These are phyloP conservation scores for Therioaphis trifolii DNA, from an alignment of 2,888 invertebrate species.

Conservation along the genomic window DNA sequence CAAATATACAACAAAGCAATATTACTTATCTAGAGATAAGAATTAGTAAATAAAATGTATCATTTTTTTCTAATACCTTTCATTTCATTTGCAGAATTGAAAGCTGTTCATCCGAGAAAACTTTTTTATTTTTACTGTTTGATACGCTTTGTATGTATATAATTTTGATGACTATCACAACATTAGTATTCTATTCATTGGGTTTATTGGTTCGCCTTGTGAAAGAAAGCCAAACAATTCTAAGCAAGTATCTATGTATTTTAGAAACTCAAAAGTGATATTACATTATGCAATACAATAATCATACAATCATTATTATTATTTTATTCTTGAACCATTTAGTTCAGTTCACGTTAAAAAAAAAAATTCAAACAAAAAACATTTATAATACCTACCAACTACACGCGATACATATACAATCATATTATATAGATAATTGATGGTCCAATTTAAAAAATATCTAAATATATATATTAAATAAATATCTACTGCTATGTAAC, in stretches of 20 bases:
- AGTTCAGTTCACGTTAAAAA: not conserved
- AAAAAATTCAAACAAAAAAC: not conserved
- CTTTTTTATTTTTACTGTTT: slow-evolving; percentile 29
- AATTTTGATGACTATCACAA: slow-evolving; percentile 9
- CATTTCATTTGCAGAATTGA: not conserved
- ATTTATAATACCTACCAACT: no score
- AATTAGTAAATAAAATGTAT: no score
- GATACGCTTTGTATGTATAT: slow-evolving; percentile 51
- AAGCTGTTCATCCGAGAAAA: slow-evolving; percentile 2
- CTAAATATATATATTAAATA: no score
- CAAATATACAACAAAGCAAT: not conserved
- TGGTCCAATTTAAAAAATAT: no score
- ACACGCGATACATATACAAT: no score
- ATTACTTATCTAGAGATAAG: no score
- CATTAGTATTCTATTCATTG: slow-evolving; percentile 51
- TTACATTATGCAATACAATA: not conserved
- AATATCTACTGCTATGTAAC: no score
- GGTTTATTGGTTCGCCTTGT: not conserved
- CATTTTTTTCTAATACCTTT: not conserved
- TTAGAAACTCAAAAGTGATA: not conserved
- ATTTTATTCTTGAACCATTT: not conserved
- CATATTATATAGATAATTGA: no score
- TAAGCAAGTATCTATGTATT: slow-evolving; percentile 18
- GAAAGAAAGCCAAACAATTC: slow-evolving; percentile 36
- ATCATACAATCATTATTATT: not conserved